phyloP scores from a whole-genome alignment of 2,113 vertebrate species.

The Alces alces region DNA sequence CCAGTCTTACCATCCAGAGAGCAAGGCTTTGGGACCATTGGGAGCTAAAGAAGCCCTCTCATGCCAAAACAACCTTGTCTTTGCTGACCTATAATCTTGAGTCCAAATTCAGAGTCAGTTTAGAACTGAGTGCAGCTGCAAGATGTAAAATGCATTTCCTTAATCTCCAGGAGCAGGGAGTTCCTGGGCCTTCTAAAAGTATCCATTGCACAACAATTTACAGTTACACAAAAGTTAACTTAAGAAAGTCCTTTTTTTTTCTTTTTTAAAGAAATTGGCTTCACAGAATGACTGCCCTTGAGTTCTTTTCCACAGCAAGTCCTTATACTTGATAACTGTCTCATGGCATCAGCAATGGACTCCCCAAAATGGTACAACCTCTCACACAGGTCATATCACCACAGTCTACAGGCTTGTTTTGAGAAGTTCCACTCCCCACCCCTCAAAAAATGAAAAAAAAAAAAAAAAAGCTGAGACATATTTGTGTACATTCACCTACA shows the following conservation, averaged over 20 bases:
- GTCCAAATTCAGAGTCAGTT: background rate
- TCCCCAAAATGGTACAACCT: background rate
- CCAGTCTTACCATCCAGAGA: background rate
- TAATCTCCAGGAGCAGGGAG: background rate
- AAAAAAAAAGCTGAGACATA: background rate
- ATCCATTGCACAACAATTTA: background rate
- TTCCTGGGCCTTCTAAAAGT: background rate
- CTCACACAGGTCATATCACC: background rate
- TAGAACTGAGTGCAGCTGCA: background rate
- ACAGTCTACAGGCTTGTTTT: rapidly evolving
- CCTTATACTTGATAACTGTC: no score
- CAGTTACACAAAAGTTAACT: background rate
- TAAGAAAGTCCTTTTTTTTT: background rate
- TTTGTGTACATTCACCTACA: background rate
- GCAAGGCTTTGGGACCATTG: no score
- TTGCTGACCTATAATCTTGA: background rate
- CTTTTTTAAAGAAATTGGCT: background rate
- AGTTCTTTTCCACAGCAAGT: background rate
- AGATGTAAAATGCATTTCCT: background rate
- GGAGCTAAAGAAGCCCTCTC: background rate
- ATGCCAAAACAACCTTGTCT: background rate
- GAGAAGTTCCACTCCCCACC: background rate
- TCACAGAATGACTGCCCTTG: background rate
- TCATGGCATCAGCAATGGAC: background rate
- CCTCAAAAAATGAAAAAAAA: background rate